phyloP scores from a whole-genome alignment of 37 sponge, comb jelly and placozoan species.

The Beroe forskalii region DNA sequence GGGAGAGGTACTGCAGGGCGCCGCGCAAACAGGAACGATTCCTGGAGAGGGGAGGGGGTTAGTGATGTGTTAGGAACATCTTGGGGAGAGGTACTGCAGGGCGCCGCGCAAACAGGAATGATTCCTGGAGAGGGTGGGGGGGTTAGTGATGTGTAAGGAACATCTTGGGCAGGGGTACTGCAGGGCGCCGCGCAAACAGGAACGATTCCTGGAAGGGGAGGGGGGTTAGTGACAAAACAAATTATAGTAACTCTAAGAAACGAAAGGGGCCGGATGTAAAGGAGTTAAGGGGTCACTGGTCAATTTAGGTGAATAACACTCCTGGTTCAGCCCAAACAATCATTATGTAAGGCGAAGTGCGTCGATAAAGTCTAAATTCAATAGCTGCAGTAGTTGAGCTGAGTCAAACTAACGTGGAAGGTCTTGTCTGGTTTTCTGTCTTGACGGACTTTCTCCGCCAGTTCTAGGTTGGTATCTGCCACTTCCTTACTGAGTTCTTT shows the following conservation, averaged over 20 bases:
- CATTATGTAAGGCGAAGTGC: no score
- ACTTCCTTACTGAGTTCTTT: slow-evolving; percentile 66
- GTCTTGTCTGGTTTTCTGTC: slow-evolving; percentile 26
- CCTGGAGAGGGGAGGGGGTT: slow-evolving; percentile 64
- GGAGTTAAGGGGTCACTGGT: no score
- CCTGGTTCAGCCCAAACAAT: no score
- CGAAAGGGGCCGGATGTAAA: no score
- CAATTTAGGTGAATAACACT: no score
- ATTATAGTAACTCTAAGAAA: no score
- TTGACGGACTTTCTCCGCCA: slow-evolving; percentile 49
- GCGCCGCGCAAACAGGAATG: slow-evolving; percentile 78
- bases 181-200: slow-evolving; percentile 72
- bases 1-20: slow-evolving; percentile 69
- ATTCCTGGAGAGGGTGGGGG: slow-evolving; percentile 71
- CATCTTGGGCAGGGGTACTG: slow-evolving; percentile 66
- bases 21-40: slow-evolving; percentile 77
- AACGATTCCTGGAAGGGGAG: slow-evolving; percentile 82
- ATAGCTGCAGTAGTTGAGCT: no score
- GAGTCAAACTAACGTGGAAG: slow-evolving; percentile 34
- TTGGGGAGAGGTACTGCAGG: slow-evolving; percentile 66
- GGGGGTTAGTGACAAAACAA: no score
- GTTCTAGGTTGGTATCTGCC: slow-evolving; percentile 67
- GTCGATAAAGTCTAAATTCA: no score
- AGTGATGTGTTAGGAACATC: slow-evolving; percentile 58
- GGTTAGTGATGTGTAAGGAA: slow-evolving; percentile 66